A percentile compares a stretch with the other conserved stretches of the same genome.
Evolutionary conservation across 2,888 invertebrate species (phyloP).

Genomic region (Conistra vaccinii): DNA sequence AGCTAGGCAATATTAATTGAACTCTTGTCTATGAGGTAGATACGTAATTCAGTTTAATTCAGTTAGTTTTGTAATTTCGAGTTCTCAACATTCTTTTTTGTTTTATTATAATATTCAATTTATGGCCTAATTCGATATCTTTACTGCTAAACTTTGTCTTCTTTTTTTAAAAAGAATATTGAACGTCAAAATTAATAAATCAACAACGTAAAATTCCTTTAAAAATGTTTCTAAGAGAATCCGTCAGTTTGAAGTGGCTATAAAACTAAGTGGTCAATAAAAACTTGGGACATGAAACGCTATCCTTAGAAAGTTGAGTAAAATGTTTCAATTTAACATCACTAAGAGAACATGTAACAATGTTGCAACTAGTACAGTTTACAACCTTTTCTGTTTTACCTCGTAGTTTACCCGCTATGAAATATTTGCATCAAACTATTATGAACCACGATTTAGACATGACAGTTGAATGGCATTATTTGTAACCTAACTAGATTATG

Average conservation of each 20-base stretch:
- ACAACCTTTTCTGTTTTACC: not conserved
- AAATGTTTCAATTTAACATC: conserved; percentile 30
- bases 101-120: not conserved
- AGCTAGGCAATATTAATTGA: conserved; percentile 49
- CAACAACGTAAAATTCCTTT: conserved; percentile 46
- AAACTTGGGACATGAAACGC: conserved; percentile 30
- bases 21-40: conserved; percentile 15
- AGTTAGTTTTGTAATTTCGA: not conserved
- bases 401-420: not conserved
- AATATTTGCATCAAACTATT: conserved; percentile 20
- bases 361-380: not conserved
- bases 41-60: not conserved
- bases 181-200: conserved; percentile 48
- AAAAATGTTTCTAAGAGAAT: conserved; percentile 38
- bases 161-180: conserved; percentile 34
- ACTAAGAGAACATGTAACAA: conserved; percentile 6
- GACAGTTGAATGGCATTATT: conserved; percentile 43
- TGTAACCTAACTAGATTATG: conserved; percentile 22
- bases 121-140: conserved; percentile 1
- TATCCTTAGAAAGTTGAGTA: conserved; percentile 31
- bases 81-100: not conserved
- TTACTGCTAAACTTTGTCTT: conserved; percentile 12
- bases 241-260: conserved; percentile 47
- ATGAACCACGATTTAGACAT: conserved; percentile 6
- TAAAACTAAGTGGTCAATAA: conserved; percentile 53